Evolutionary conservation across 2,797 vertebrate species (phyloP), one percentile per base, ranked within the genome.

Genomic region (Chromis chromis): DNA sequence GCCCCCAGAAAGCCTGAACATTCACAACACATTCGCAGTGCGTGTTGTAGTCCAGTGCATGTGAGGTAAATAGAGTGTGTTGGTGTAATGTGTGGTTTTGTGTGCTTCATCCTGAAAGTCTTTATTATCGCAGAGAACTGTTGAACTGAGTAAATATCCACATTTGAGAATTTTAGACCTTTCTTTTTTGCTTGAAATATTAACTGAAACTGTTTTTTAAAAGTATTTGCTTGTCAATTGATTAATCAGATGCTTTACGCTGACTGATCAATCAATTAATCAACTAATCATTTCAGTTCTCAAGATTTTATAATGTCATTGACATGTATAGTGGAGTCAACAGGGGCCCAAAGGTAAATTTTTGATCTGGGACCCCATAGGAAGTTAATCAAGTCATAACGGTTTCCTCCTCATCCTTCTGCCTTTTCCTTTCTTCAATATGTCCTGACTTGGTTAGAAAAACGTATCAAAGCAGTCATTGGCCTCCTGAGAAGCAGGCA

Each of bases 401-500:
- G 24, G 10, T 54, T 28, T 54, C 52, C 12, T 13, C 12, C 21
- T 54, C 52, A 50, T 53, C 14, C 10, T 65, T 27, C 28, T 3
- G 11, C 17, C 63, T 67, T 33, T 64, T 13, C 67, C 22, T n/a
- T n/a, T 49, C n/a, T 21, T 53, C 49, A 6, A 9, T 42, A 7
- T 69, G 10, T 31, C 67, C 55, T 90, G 55, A 92, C 80, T 87
- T 68, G 76, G 17, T 88, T 87, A 44, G 72, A 63, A 31, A 13
- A 48, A 33, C 48, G 27, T 36, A 66, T 77, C 70, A 57, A 40
- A 80, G 0, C 84, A 88, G 70, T 65, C 73, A 82, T 27, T 94
- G 92, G 73, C 88, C 93, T 69, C 86, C 84, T 0, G 78, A 90
- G 70, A 87, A 84, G 33, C 33, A 36, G 65, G 90, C 81, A 31